Evolutionary conservation across 2,888 invertebrate species (phyloP), one percentile per base, ranked within the genome.

Genomic region (Nipponacmea schrenckii): DNA sequence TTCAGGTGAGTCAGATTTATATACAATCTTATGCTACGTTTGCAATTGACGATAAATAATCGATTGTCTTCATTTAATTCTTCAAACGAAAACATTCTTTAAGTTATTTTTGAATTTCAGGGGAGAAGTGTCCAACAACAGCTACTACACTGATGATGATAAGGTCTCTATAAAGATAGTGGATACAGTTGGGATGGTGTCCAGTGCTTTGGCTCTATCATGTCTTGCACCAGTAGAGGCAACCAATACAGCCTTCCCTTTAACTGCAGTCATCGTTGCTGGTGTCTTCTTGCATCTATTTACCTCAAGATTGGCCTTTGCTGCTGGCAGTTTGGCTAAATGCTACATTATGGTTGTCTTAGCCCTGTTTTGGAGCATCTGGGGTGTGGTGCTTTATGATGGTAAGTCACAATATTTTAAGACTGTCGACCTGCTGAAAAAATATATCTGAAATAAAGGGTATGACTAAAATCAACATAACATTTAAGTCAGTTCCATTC

Each of bases 241-340:
- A 2, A 66, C 76, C 48, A 74, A 77, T 69, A 63, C 63, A 14
- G 71, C 20, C 2, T 44, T 62, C 20, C 71, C 80, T 2, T 15
- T 82, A 7, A 76, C 80, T 15, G 78, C 78, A 77, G 48, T 81
- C 15, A 67, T 81, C 66, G 74, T 75, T 24, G 77, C 80, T 14
- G 82, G 82, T 14, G 74, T 80, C 3, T 68, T 81, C 56, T 70
- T 79, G 0, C 79, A 80, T 68, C 65, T 80, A 14, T 79, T 78
- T 62, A 74, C 76, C 2, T 77, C 77, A 12, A 72, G 82, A 15
- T 71, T 80, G 15, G 77, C 81, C 14, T 82, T 78, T 72, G 76
- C 80, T 24, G 71, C 77, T 0, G 79, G 80, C 4, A 79, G 79
- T 64, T 67, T 82, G 27, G 77, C 79, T 31, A 78, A 80, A 44